Evolutionary conservation across 64 coral and sea anemone genomes (phyloP), one percentile per base, ranked within the genome.

Genomic region (Stichodactyla helianthus): DNA sequence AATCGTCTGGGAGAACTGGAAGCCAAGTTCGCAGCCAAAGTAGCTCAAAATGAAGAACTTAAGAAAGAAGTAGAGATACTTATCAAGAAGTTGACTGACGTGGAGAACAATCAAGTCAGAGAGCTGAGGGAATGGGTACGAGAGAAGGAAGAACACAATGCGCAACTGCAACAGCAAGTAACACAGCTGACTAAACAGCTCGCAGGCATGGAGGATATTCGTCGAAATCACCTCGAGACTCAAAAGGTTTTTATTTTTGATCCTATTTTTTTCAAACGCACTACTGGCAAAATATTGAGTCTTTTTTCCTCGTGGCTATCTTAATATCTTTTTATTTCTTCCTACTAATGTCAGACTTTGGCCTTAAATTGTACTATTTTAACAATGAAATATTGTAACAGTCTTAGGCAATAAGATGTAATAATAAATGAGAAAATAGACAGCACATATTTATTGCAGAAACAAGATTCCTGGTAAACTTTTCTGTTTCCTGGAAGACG

Each of bases 111-210:
- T 82, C 91, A 87, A 53, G 92, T 96, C 51, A 84, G 77, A 51
- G 88, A 89, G 20, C 53, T 87, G 53, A 79, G 86, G 58, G 76
- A 78, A 55, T 86, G 85, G 90, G 85, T 91, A 19, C 59, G 90
- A 74, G 90, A 87, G 53, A 91, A 79, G 9, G 79, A 91, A 50
- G 77, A 91, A 82, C 83, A 84, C 27, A 92, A 89, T 78, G 58
- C 11, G n/a, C 61, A 87, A 14, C 85, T 96, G 12, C 86, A 93
- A 17, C 86, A 96, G 68, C 91, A 93, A 80, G 60, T 93, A 25
- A 77, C 76, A n/a, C 88, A 89, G 94, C 91, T 96, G 91, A 96
- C 94, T 79, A 89, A 96, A 59, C 86, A 96, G 80, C 67, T 90
- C 19, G 91, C 91, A 19, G 87, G 91, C 86, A 86, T 87, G 56